Evolutionary conservation across 2,888 invertebrate genomes (phyloP), one percentile per base, ranked within the genome.

Genomic region (Himalopsyche anomala): DNA sequence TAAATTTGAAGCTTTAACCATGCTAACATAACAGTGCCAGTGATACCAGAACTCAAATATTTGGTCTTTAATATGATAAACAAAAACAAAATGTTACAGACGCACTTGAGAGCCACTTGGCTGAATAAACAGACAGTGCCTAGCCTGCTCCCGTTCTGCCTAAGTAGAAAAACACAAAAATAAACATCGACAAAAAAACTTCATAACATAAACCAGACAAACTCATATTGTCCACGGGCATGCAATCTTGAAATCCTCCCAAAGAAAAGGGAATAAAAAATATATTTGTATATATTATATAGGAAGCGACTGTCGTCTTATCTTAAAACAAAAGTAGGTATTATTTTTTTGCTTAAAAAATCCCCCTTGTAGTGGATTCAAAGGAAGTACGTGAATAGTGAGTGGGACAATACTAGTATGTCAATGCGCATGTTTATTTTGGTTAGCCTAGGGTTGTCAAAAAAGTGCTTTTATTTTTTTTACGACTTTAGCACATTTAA

Each of bases 311-410:
- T 62, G 62, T 8, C 62, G n/a, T 62, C 62, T 62, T 62, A 62
- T 62, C 62, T 62, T 62, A 62, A 62, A 62, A 62, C 62, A 62
- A 62, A 62, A 62, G 62, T 62, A 62, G 62, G 62, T 19, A 62
- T 62, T 62, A 62, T 62, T 62, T 62, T 56, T 62, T 62, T 62
- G 62, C 62, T 19, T 28, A 62, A 62, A 62, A 62, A 62, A 8
- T 62, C 62, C 62, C 62, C 62, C 62, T 62, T 28, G 11, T 28
- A 19, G 62, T 62, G 15, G 19, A 19, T 62, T 62, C 62, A 62
- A 62, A 62, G 62, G 62, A 62, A 62, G 62, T 28, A 62, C 62
- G 62, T 62, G 62, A 62, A 62, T 19, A 62, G 62, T 19, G n/a
- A 28, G 62, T 19, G n/a, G 19, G 62, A 28, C 62, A n/a, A 15